Evolutionary conservation across 2,797 vertebrate genomes (phyloP), one percentile per base, ranked within the genome.

Genomic region (Brachyalestes nurse): DNA sequence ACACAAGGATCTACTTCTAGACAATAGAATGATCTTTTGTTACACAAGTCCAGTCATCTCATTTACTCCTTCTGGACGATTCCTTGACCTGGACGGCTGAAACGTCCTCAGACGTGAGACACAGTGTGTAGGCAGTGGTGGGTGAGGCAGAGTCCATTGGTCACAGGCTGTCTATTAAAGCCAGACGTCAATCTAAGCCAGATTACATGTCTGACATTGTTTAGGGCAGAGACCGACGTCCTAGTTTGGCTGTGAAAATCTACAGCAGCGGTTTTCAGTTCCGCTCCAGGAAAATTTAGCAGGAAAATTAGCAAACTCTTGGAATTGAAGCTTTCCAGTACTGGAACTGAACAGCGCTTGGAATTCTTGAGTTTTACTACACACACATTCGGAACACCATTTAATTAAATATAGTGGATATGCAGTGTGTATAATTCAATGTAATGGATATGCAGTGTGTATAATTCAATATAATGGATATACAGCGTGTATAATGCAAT

Each of bases 161-260:
- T 25, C 19, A 49, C 42, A 53, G 49, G 74, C 23, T 17, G 13
- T 55, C 49, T 23, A 5, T 76, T 51, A 65, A 66, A 62, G 53
- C 17, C 38, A 66, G 53, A 66, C 69, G 17, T 21, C 69, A 34
- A 77, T 62, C 14, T 45, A 28, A 23, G 71, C 16, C 62, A 53
- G 75, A 82, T 82, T 78, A 78, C 38, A 55, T 21, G 34, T 16
- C 71, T 79, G 73, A 75, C 21, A 53, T n/a, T 72, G 70, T 34
- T 55, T 19, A 71, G 69, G 23, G 17, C 49, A 55, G 47, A 25
- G 77, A 75, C n/a, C 38, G 72, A 40, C 6, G 65, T n/a, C 58
- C 82, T 79, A 72, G 77, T 72, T 79, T 75, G 25, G 47, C 14
- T 71, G 21, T 28, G 67, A 51, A 61, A 57, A 71, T 61, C n/a